phyloP scores from a whole-genome alignment of 2,113 vertebrate species.

The Fregetta grallaria region DNA sequence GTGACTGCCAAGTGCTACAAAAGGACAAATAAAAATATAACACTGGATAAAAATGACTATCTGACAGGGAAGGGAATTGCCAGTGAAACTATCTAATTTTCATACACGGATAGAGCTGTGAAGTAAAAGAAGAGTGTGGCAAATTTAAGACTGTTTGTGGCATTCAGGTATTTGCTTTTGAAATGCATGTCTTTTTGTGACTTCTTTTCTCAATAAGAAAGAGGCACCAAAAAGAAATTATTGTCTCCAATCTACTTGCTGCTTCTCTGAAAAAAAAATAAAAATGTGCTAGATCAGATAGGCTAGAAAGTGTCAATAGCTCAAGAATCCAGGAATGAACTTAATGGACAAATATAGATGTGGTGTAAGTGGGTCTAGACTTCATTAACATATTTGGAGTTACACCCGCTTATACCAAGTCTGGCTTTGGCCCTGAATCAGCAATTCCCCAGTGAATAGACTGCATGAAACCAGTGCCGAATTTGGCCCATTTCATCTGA shows the following conservation, averaged over 20 bases:
- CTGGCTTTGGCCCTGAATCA: constrained; percentile 21
- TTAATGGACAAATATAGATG: neutral
- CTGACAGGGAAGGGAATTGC: neutral
- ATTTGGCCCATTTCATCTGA: constrained; percentile 68
- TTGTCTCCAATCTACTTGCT: neutral
- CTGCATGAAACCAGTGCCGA: constrained; percentile 24
- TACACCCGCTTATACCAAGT: constrained; percentile 34
- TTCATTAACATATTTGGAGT: constrained; percentile 51
- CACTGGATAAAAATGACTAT: neutral
- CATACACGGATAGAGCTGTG: neutral
- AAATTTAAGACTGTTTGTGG: neutral
- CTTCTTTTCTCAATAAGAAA: neutral
- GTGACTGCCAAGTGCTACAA: neutral
- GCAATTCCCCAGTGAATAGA: constrained; percentile 20
- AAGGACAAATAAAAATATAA: neutral
- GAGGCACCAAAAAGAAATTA: neutral
- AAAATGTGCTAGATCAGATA: neutral
- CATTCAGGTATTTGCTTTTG: neutral
- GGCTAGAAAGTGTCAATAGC: neutral
- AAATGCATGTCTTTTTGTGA: neutral
- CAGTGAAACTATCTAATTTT: neutral
- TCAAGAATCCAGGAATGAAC: constrained; percentile 1
- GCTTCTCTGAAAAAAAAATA: neutral
- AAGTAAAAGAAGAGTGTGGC: neutral
- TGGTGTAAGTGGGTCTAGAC: neutral